phyloP scores from a whole-genome alignment of 2,797 vertebrate species.

The Valencia hispanica region DNA sequence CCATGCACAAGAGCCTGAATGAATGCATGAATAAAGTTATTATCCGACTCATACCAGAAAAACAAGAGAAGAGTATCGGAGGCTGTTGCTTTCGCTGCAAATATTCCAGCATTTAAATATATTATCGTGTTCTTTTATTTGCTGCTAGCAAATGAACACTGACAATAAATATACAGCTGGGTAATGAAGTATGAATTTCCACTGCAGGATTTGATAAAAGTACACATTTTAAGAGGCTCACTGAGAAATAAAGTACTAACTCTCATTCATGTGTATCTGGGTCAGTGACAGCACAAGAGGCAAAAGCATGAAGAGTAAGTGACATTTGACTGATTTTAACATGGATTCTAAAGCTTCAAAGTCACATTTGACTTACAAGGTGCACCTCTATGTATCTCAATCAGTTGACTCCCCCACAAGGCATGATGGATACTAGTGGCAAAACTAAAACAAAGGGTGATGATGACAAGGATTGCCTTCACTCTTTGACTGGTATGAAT shows the following conservation, averaged over 20 bases:
- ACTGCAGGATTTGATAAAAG: neutral
- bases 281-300: neutral
- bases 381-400: neutral
- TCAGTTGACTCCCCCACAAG: neutral
- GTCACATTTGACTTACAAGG: neutral
- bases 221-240: neutral
- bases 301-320: neutral
- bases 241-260: neutral
- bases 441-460: neutral
- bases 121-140: neutral
- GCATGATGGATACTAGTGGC: neutral
- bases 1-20: constrained; percentile 18
- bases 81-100: constrained; percentile 11
- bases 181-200: neutral
- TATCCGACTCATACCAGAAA: constrained; percentile 21
- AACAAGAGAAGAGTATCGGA: constrained; percentile 1
- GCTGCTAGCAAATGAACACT: neutral
- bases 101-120: constrained; percentile 33
- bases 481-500: neutral
- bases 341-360: neutral
- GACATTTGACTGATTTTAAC: neutral
- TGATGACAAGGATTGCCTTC: neutral
- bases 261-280: neutral
- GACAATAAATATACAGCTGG: neutral
- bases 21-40: constrained; percentile 36